A percentile compares a stretch with the other conserved stretches of the same genome.
Evolutionary conservation across 2,888 invertebrate species (phyloP).

Genomic region (Hyposoter dolosus): DNA sequence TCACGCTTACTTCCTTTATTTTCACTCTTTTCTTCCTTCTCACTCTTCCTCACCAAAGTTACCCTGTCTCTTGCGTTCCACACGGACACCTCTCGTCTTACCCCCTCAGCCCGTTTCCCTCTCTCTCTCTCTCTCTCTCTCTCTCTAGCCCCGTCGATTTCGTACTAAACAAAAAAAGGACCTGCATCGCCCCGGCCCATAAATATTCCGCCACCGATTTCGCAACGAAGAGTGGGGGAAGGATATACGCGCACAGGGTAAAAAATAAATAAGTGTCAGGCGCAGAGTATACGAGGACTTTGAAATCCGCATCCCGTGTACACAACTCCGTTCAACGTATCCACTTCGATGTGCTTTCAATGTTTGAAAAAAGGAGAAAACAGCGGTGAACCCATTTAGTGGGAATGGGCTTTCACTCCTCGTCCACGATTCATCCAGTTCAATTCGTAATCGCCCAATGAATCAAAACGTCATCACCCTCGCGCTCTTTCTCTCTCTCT

Average conservation of each 20-base stretch:
- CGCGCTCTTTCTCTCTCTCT: background rate
- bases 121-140: slow-evolving; percentile 2
- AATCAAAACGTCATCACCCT: slow-evolving; percentile 58
- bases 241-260: slow-evolving; percentile 28
- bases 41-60: slow-evolving; percentile 8
- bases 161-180: slow-evolving; percentile 60
- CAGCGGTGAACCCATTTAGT: slow-evolving; percentile 33
- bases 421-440: slow-evolving; percentile 47
- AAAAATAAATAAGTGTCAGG: slow-evolving; percentile 23
- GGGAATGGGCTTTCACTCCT: slow-evolving; percentile 15
- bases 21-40: background rate
- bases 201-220: slow-evolving; percentile 58
- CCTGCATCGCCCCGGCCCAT: slow-evolving; percentile 51
- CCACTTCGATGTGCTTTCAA: slow-evolving; percentile 59
- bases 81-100: slow-evolving; percentile 26
- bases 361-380: slow-evolving; percentile 43
- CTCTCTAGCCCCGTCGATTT: slow-evolving; percentile 31
- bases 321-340: slow-evolving; percentile 48
- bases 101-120: background rate
- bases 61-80: slow-evolving; percentile 14
- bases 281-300: slow-evolving; percentile 30
- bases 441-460: slow-evolving; percentile 58
- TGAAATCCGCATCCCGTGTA: slow-evolving; percentile 31
- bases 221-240: slow-evolving; percentile 7
- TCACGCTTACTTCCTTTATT: slow-evolving; percentile 1